Conservation (phyloP, 2,113 vertebrate species). For the Pseudolaguvia tuberculata region DNA sequence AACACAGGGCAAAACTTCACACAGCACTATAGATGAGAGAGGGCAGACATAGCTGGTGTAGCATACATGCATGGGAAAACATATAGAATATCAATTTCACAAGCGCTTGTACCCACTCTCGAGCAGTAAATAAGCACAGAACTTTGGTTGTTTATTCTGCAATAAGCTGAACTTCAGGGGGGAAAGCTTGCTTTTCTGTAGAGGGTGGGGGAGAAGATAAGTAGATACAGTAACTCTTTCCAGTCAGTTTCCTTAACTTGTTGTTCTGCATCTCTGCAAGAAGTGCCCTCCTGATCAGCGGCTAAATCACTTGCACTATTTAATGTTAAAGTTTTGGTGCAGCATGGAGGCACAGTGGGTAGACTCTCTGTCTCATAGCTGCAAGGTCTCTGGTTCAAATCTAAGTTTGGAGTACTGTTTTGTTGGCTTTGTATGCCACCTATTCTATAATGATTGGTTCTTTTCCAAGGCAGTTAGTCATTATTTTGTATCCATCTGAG, state of each 20-base stretch:
- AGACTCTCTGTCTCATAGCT: neutral
- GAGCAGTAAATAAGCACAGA: conserved; percentile 20
- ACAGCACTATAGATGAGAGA: conserved; percentile 22
- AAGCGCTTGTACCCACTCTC: neutral
- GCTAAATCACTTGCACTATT: neutral
- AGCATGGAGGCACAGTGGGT: neutral
- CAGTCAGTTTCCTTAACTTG: conserved; percentile 3
- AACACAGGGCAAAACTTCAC: conserved; percentile 29
- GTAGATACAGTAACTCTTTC: neutral
- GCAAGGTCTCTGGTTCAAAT: neutral
- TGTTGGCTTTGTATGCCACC: too few relatives aligned
- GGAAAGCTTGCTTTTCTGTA: neutral
- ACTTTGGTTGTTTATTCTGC: conserved; percentile 26
- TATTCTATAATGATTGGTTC: too few relatives aligned
- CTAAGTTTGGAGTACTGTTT: neutral
- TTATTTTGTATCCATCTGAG: too few relatives aligned
- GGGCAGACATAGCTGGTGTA: neutral
- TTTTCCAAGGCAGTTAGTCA: too few relatives aligned
- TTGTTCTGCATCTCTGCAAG: conserved; percentile 6
- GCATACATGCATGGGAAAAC: conserved; percentile 24
- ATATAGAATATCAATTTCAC: conserved; percentile 26
- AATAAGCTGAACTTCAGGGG: neutral
- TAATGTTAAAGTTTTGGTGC: neutral
- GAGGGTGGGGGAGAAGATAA: conserved; percentile 9
- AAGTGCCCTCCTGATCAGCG: neutral